Evolutionary conservation across 2,888 invertebrate genomes (phyloP).

Genomic region (Chrysolina americana): DNA sequence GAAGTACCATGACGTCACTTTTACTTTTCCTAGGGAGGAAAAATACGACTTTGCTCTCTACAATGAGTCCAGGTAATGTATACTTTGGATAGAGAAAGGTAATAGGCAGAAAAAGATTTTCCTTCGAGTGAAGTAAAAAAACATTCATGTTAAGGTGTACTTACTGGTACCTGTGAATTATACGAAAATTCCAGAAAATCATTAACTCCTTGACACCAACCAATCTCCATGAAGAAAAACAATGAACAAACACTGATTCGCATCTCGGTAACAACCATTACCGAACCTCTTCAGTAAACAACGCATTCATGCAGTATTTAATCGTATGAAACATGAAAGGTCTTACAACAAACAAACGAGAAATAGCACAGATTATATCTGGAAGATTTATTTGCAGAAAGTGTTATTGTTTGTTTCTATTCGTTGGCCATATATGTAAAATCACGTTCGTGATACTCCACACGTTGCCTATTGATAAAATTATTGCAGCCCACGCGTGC

Average conservation of each 20-base stretch:
- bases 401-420: slow-evolving; percentile 51
- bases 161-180: neutral
- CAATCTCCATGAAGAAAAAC: neutral
- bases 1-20: too few species aligned
- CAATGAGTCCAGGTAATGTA: too few species aligned
- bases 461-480: slow-evolving; percentile 53
- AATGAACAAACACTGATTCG: slow-evolving; percentile 13
- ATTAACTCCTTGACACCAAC: neutral
- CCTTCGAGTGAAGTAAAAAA: too few species aligned
- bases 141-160: too few species aligned
- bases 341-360: slow-evolving; percentile 26
- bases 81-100: too few species aligned
- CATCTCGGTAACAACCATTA: slow-evolving; percentile 28
- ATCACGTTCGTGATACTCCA: slow-evolving; percentile 47
- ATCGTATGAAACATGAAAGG: slow-evolving; percentile 32
- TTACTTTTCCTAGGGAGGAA: too few species aligned
- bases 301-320: slow-evolving; percentile 29
- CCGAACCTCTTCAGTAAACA: slow-evolving; percentile 28
- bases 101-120: too few species aligned
- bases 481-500: slow-evolving; percentile 54
- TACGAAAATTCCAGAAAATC: neutral
- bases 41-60: too few species aligned
- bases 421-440: slow-evolving; percentile 52
- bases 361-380: slow-evolving; percentile 46
- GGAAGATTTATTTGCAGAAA: slow-evolving; percentile 48